Evolutionary conservation across 2,888 invertebrate species (phyloP).

Genomic region (Amorpha juglandis): DNA sequence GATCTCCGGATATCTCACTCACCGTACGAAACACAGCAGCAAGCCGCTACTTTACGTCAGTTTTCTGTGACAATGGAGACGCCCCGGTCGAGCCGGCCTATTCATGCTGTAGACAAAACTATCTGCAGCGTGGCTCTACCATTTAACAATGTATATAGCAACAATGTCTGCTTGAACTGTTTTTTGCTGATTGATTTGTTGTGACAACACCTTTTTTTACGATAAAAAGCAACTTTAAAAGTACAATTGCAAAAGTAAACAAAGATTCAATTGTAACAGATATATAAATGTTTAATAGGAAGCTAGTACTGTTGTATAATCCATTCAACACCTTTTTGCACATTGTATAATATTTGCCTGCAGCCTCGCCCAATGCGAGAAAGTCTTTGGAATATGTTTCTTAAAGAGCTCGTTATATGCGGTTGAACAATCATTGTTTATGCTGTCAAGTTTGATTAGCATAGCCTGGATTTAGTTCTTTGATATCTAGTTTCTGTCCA

Average conservation of each 20-base stretch:
- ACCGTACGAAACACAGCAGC: no score
- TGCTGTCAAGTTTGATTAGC: background rate
- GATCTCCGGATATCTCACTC: no score
- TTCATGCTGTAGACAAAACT: no score
- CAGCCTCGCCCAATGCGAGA: conserved; percentile 16
- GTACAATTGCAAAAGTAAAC: background rate
- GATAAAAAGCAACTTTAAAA: background rate
- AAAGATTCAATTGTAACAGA: background rate
- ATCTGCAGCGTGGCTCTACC: no score
- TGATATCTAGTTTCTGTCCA: background rate
- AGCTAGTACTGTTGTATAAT: conserved; percentile 10
- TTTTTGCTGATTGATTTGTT: no score
- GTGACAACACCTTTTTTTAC: background rate
- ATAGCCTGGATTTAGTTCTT: background rate
- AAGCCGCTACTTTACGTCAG: no score
- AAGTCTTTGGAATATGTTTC: conserved; percentile 15
- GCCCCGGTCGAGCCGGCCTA: no score
- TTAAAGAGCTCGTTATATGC: conserved; percentile 4
- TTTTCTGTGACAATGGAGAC: no score
- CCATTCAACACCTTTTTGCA: conserved; percentile 10
- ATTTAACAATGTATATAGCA: no score
- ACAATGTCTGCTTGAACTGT: no score
- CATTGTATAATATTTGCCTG: conserved; percentile 19
- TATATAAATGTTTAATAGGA: conserved; percentile 20
- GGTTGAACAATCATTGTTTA: background rate